Percentiles rank a stretch among this genome's conserved stretches.
Evolutionary conservation across 2,888 invertebrate species (phyloP).

Genomic region (Cactoblastis cactorum): DNA sequence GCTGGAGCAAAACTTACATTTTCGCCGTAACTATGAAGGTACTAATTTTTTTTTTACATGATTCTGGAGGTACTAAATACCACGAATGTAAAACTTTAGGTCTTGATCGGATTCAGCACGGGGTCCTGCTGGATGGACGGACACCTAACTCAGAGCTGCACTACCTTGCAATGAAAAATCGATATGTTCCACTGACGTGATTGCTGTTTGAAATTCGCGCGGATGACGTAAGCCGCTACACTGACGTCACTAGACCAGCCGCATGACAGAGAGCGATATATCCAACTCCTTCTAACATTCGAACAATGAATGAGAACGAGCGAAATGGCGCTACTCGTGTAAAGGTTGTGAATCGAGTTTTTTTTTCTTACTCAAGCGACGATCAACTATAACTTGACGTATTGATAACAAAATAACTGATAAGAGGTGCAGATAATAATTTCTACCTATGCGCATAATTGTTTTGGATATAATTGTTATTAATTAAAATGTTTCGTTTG

Average conservation of each 20-base stretch:
- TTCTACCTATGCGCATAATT: background rate
- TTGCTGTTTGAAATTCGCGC: slow-evolving; percentile 72
- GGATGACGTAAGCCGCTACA: slow-evolving; percentile 62
- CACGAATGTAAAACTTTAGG: too few species aligned
- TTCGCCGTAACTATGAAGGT: too few species aligned
- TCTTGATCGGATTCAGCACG: too few species aligned
- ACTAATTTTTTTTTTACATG: too few species aligned
- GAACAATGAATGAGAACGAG: slow-evolving; percentile 46
- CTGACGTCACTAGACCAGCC: slow-evolving; percentile 57
- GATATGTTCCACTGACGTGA: slow-evolving; percentile 13
- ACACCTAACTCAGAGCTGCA: background rate
- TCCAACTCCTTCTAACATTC: slow-evolving; percentile 42
- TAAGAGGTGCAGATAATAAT: slow-evolving; percentile 35
- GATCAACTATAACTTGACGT: slow-evolving; percentile 49
- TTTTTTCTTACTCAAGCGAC: slow-evolving; percentile 54
- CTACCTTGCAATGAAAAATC: slow-evolving; percentile 12
- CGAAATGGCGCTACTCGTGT: slow-evolving; percentile 48
- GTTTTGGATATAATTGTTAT: slow-evolving; percentile 21
- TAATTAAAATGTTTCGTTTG: slow-evolving; percentile 18
- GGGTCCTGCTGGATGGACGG: too few species aligned
- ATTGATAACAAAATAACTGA: slow-evolving; percentile 59
- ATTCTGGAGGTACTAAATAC: too few species aligned
- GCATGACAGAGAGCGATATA: slow-evolving; percentile 34
- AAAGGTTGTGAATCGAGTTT: slow-evolving; percentile 71
- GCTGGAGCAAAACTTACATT: too few species aligned